Conservation (phyloP, 2,888 invertebrate genomes). For the Lasioglossum calceatum region DNA sequence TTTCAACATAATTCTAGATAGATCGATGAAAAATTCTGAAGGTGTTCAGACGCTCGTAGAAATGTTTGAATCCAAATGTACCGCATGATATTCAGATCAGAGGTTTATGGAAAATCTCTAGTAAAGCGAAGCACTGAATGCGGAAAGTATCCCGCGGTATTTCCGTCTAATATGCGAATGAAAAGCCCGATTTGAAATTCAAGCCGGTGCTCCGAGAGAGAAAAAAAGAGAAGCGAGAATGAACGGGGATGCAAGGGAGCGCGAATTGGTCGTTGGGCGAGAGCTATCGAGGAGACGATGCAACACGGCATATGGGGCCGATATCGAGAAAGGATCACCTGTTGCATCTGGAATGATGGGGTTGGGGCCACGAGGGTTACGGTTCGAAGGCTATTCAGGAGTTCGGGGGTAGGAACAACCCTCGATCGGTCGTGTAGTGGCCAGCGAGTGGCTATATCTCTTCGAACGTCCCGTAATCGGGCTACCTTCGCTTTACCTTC, state of each 20-base stretch:
- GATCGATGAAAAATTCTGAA: not conserved
- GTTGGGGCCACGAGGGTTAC: conserved; percentile 80
- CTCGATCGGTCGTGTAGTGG: conserved; percentile 77
- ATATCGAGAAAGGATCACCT: conserved; percentile 84
- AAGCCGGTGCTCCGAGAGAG: conserved; percentile 27
- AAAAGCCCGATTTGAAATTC: conserved; percentile 25
- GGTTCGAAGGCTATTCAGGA: conserved; percentile 83
- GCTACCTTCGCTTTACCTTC: conserved; percentile 57
- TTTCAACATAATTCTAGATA: not conserved
- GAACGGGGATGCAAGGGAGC: conserved; percentile 53
- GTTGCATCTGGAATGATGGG: conserved; percentile 83
- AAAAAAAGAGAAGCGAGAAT: conserved; percentile 31
- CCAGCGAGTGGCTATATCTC: conserved; percentile 76
- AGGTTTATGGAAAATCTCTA: not conserved
- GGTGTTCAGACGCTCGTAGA: not conserved
- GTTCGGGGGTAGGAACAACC: conserved; percentile 79
- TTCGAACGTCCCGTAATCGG: conserved; percentile 69
- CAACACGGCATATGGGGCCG: conserved; percentile 77
- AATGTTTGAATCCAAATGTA: not conserved
- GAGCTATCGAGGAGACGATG: conserved; percentile 69
- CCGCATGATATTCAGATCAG: not conserved
- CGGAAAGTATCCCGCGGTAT: not conserved
- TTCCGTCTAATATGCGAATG: conserved; percentile 21
- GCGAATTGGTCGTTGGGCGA: conserved; percentile 67
- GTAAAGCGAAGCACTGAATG: not conserved